A percentile compares a stretch with the other conserved stretches of the same genome.
These are phyloP conservation scores for Dastarcus helophoroides DNA, from an alignment of 2,888 invertebrate genomes.

Conservation along the genomic window DNA sequence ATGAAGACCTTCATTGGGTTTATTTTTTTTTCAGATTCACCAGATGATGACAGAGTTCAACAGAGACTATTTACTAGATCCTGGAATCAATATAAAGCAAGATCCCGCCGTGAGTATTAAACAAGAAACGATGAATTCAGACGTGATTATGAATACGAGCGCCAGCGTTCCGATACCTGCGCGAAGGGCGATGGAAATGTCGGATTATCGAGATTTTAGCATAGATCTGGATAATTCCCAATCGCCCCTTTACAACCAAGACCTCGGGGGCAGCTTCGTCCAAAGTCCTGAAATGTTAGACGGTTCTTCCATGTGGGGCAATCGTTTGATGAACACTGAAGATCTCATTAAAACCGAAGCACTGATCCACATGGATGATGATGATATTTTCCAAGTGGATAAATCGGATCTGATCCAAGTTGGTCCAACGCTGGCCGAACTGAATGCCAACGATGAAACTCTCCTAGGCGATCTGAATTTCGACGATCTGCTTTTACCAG, in stretches of 20 bases:
- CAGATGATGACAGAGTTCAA: constrained; percentile 49
- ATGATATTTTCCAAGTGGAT: constrained; percentile 82
- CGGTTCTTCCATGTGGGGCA: constrained; percentile 38
- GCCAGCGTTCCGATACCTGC: constrained; percentile 56
- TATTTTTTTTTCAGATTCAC: constrained; percentile 6
- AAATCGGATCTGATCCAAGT: constrained; percentile 70
- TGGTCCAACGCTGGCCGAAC: constrained; percentile 71
- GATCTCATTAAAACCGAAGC: constrained; percentile 43
- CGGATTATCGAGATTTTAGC: constrained; percentile 40
- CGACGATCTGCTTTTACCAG: constrained; percentile 68
- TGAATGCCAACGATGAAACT: constrained; percentile 76
- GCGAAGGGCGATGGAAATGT: constrained; percentile 32
- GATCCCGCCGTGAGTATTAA: constrained; percentile 42
- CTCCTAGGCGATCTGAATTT: constrained; percentile 75
- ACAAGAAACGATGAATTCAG: constrained; percentile 34
- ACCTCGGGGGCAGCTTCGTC: constrained; percentile 27
- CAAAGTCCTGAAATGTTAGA: constrained; percentile 34
- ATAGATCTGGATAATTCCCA: constrained; percentile 46
- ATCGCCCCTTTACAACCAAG: constrained; percentile 43
- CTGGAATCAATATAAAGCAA: constrained; percentile 51
- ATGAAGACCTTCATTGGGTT: too few relatives aligned
- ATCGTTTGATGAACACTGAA: constrained; percentile 26
- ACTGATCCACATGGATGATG: constrained; percentile 69
- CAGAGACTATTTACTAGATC: constrained; percentile 51
- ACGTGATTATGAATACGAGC: constrained; percentile 32